phyloP scores from a whole-genome alignment of 2,888 invertebrate genomes.

The Melanotus villosus region DNA sequence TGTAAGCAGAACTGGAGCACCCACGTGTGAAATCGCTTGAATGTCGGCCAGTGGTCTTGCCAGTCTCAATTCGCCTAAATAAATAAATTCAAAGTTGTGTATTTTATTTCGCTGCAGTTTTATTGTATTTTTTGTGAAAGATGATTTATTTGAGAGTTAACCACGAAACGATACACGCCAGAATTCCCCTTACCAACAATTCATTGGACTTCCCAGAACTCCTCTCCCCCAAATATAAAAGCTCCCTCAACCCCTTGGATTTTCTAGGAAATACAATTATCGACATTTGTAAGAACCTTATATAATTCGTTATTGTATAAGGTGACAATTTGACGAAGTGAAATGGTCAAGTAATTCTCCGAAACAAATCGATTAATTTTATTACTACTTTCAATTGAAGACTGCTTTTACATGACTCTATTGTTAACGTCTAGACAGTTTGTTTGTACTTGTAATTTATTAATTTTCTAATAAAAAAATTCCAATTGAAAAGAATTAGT shows the following conservation, averaged over 20 bases:
- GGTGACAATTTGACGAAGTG: not conserved
- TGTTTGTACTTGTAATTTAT: too few relatives aligned
- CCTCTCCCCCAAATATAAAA: too few relatives aligned
- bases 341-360: not conserved
- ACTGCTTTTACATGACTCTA: too few relatives aligned
- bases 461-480: too few relatives aligned
- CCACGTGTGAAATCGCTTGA: slow-evolving; percentile 84
- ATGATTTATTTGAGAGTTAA: not conserved
- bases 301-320: not conserved
- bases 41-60: slow-evolving; percentile 84
- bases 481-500: too few relatives aligned
- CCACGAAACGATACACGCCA: too few relatives aligned
- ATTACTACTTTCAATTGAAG: too few relatives aligned
- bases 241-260: too few relatives aligned
- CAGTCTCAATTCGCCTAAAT: slow-evolving; percentile 78
- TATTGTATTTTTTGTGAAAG: not conserved
- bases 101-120: too few relatives aligned
- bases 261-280: not conserved
- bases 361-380: not conserved
- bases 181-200: too few relatives aligned
- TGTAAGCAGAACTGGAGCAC: slow-evolving; percentile 86
- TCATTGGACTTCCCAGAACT: too few relatives aligned
- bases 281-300: not conserved
- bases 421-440: not conserved
- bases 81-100: too few relatives aligned